Percentiles rank a stretch among this genome's conserved stretches.
phyloP scores from a whole-genome alignment of 2,888 invertebrate genomes.

The Dryadula phaetusa region DNA sequence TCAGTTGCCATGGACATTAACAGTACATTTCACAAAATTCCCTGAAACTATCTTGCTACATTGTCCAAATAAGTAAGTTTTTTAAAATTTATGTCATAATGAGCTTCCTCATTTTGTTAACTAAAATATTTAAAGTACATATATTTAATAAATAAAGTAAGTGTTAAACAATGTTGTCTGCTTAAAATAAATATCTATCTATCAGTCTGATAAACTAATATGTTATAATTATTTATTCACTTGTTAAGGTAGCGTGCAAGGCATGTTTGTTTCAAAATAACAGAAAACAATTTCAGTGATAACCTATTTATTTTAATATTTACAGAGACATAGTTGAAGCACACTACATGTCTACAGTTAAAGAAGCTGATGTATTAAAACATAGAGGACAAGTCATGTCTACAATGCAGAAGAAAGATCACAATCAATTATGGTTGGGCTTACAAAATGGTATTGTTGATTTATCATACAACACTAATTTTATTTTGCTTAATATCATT shows the following conservation, averaged over 20 bases:
- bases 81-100: neutral
- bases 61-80: conserved; percentile 90
- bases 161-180: too few species aligned
- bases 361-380: conserved; percentile 99
- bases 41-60: conserved; percentile 95
- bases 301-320: neutral
- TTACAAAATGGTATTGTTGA: conserved; percentile 91
- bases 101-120: too few species aligned
- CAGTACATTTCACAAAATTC: conserved; percentile 97
- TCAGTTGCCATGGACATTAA: conserved; percentile 95
- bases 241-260: too few species aligned
- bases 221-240: too few species aligned
- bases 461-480: neutral
- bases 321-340: conserved; percentile 95
- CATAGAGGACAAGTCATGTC: conserved; percentile 95
- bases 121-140: too few species aligned
- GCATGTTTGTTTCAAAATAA: too few species aligned
- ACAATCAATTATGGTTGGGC: conserved; percentile 97
- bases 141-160: too few species aligned
- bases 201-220: too few species aligned
- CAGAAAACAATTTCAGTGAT: too few species aligned
- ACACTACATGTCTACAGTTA: conserved; percentile 97
- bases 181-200: too few species aligned
- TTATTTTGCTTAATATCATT: neutral
- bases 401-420: conserved; percentile 97